Evolutionary conservation across 2,113 vertebrate genomes (phyloP), one percentile per base, ranked within the genome.

Genomic region (Pachycephala philippinensis): DNA sequence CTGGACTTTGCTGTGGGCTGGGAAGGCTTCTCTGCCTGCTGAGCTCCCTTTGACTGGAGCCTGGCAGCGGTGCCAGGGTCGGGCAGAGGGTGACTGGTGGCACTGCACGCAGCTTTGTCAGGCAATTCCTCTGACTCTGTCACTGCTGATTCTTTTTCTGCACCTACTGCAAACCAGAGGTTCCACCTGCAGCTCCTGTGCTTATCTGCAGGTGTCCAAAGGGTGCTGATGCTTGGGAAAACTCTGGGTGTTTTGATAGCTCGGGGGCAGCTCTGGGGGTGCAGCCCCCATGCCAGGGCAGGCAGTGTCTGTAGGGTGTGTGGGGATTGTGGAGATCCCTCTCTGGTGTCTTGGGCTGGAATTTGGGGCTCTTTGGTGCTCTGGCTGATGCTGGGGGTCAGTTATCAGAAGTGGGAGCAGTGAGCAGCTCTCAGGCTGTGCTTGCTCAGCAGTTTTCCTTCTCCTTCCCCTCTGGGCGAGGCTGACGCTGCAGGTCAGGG

Each of bases 41-140:
- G 50, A 44, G 74, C 77, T 70, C 4, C 44, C 59, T 72, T n/a
- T 44, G 82, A 19, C 1, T 4, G 35, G n/a, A 49, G 72, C 68
- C 69, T 39, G 74, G 90, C 70, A 31, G 2, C 0, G 0, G 24
- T 10, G 64, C 11, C 4, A 61, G 64, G 4, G 18, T 17, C 0
- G 1, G 64, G 40, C 8, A 1, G 56, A n/a, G 12, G 21, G 50
- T 59, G 65, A 9, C 56, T 28, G 19, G 12, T 37, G 92, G 15
- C 37, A 12, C 1, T 14, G 27, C 13, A 31, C 9, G 0, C 13
- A 18, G 0, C 0, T 13, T 23, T n/a, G 54, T 59, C 52, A 14
- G 64, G 37, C 1, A 5, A 0, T 42, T 84, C 65, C 44, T 71
- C 53, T 22, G 13, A 15, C 50, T 72, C 1, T 0, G 0, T 33